Conservation (phyloP, 2,888 invertebrate species). For the Pherbina coryleti region DNA sequence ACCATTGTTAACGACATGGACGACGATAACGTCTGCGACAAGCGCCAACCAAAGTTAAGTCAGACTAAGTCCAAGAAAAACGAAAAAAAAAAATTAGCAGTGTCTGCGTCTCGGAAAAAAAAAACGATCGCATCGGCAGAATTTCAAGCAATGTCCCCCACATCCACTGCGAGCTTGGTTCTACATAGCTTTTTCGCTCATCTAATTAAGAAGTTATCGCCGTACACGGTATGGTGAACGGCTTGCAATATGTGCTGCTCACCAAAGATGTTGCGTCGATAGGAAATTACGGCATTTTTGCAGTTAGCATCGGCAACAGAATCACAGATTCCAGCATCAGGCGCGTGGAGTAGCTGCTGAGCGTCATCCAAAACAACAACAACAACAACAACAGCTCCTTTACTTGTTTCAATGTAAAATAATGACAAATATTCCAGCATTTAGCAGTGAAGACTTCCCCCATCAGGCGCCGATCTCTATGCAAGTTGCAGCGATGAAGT, state of each 20-base stretch:
- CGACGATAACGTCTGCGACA: neutral
- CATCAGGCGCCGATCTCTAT: slow-evolving; percentile 5
- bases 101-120: neutral
- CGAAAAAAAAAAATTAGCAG: no score
- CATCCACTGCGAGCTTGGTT: neutral
- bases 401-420: neutral
- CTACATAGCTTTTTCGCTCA: neutral
- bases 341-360: neutral
- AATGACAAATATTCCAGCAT: slow-evolving; percentile 21
- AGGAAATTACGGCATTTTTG: slow-evolving; percentile 10
- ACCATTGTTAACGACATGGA: slow-evolving; percentile 28
- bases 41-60: neutral
- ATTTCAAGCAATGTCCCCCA: neutral
- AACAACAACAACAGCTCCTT: no score
- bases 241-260: slow-evolving; percentile 3
- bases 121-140: neutral
- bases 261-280: slow-evolving; percentile 5
- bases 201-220: slow-evolving; percentile 35
- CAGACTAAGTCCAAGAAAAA: no score
- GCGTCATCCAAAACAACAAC: no score
- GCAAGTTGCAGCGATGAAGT: slow-evolving; percentile 38
- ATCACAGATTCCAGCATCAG: neutral
- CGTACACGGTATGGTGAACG: slow-evolving; percentile 26
- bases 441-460: neutral
- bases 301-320: neutral